These are phyloP conservation scores for Pyrochroa serraticornis DNA, from an alignment of 2,888 invertebrate species.

Conservation along the genomic window DNA sequence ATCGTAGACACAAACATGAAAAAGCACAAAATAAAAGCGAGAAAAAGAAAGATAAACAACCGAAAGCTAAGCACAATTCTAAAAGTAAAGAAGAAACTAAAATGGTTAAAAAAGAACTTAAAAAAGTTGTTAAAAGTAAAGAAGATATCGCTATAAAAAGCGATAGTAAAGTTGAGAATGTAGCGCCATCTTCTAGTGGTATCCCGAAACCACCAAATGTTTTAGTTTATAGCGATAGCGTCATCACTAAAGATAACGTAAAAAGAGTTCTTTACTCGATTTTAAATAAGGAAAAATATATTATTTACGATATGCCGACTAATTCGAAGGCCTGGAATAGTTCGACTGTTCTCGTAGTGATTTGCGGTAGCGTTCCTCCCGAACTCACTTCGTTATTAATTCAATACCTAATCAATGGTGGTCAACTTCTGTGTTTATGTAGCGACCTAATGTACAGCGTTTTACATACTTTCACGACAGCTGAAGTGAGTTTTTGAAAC, in stretches of 20 bases:
- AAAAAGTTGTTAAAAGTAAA: slow-evolving; percentile 38
- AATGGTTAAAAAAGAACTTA: slow-evolving; percentile 29
- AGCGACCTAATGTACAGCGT: slow-evolving; percentile 80
- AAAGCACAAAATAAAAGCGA: slow-evolving; percentile 44
- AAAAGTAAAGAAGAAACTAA: slow-evolving; percentile 27
- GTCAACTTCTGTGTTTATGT: slow-evolving; percentile 77
- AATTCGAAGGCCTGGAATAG: slow-evolving; percentile 48
- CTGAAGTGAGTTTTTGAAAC: slow-evolving; percentile 69
- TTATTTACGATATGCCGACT: slow-evolving; percentile 65
- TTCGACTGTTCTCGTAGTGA: slow-evolving; percentile 66
- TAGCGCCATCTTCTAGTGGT: slow-evolving; percentile 12
- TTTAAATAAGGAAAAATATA: slow-evolving; percentile 76
- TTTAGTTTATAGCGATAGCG: slow-evolving; percentile 80
- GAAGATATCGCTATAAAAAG: slow-evolving; percentile 36
- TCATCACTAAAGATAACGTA: slow-evolving; percentile 75
- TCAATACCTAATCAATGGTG: slow-evolving; percentile 75
- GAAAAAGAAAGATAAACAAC: slow-evolving; percentile 36
- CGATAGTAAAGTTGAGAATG: slow-evolving; percentile 25
- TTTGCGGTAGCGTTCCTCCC: slow-evolving; percentile 76
- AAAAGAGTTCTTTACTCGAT: slow-evolving; percentile 72
- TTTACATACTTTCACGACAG: slow-evolving; percentile 81
- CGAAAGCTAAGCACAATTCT: slow-evolving; percentile 14
- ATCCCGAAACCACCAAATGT: slow-evolving; percentile 77
- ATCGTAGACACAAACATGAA: slow-evolving; percentile 50
- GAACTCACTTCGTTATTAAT: slow-evolving; percentile 71